phyloP scores from a whole-genome alignment of 2,797 vertebrate genomes.

The Pseudochromis fuscus region DNA sequence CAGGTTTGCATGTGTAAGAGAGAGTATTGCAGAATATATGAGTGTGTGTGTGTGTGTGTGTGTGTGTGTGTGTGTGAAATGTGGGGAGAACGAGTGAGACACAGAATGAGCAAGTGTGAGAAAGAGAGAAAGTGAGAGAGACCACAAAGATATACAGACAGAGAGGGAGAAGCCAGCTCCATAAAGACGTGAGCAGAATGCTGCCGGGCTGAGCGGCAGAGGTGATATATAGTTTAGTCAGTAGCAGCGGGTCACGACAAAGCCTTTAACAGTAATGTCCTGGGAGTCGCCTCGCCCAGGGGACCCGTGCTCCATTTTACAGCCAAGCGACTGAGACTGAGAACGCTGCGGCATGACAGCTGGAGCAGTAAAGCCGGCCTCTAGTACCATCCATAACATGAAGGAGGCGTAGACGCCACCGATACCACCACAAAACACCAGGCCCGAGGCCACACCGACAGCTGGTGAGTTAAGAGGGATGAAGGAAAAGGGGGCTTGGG shows the following conservation, averaged over 20 bases:
- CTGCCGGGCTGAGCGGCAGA: slow-evolving; percentile 56
- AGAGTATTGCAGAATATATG: slow-evolving; percentile 34
- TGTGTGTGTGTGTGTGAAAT: slow-evolving; percentile 54
- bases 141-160: slow-evolving; percentile 45
- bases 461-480: slow-evolving; percentile 74
- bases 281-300: slow-evolving; percentile 80
- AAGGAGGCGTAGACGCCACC: slow-evolving; percentile 71
- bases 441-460: slow-evolving; percentile 78
- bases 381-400: slow-evolving; percentile 79
- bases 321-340: slow-evolving; percentile 82
- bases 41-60: slow-evolving; percentile 38
- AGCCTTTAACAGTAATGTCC: slow-evolving; percentile 84
- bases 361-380: slow-evolving; percentile 80
- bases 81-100: slow-evolving; percentile 52
- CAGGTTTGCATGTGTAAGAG: slow-evolving; percentile 19
- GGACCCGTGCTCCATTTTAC: slow-evolving; percentile 83
- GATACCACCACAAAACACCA: slow-evolving; percentile 80
- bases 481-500: slow-evolving; percentile 63
- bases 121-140: slow-evolving; percentile 50
- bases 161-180: slow-evolving; percentile 52
- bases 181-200: slow-evolving; percentile 81
- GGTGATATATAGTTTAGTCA: slow-evolving; percentile 84
- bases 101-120: slow-evolving; percentile 65
- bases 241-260: slow-evolving; percentile 81
- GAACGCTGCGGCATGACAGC: slow-evolving; percentile 76